phyloP scores from a whole-genome alignment of 2,113 vertebrate genomes.

The Melanocharis versteri region DNA sequence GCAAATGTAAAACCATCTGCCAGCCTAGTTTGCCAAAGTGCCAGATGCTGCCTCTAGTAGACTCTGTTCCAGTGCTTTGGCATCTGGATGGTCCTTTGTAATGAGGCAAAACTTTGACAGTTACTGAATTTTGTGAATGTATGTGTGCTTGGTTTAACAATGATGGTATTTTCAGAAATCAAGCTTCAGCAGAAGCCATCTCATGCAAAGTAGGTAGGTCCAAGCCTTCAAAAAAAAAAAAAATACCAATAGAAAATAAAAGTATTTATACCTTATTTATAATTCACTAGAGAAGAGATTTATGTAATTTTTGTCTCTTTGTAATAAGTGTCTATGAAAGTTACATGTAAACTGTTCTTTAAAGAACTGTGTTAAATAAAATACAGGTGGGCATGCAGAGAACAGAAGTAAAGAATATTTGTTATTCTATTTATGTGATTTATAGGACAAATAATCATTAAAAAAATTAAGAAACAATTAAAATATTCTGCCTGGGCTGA shows the following conservation, averaged over 20 bases:
- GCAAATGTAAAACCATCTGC: background rate
- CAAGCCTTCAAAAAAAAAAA: background rate
- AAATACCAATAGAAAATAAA: background rate
- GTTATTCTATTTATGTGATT: background rate
- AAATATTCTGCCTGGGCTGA: background rate
- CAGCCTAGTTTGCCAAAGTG: background rate
- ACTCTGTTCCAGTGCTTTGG: background rate
- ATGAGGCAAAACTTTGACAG: background rate
- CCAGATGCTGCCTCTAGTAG: background rate
- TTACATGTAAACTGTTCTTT: background rate
- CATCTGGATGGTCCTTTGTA: background rate
- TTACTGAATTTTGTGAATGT: background rate
- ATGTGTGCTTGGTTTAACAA: background rate
- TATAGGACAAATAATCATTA: background rate
- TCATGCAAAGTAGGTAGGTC: background rate
- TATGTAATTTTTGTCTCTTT: background rate
- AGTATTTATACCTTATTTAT: background rate
- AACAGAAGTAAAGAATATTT: background rate
- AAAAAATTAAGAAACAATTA: background rate
- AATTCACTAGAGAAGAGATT: background rate
- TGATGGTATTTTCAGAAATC: background rate
- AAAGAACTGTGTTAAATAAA: background rate
- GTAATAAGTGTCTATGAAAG: background rate
- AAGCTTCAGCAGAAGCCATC: background rate
- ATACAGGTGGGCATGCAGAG: background rate